These are phyloP conservation scores for Clarias batrachus DNA, from an alignment of 2,113 vertebrate genomes.

Conservation along the genomic window DNA sequence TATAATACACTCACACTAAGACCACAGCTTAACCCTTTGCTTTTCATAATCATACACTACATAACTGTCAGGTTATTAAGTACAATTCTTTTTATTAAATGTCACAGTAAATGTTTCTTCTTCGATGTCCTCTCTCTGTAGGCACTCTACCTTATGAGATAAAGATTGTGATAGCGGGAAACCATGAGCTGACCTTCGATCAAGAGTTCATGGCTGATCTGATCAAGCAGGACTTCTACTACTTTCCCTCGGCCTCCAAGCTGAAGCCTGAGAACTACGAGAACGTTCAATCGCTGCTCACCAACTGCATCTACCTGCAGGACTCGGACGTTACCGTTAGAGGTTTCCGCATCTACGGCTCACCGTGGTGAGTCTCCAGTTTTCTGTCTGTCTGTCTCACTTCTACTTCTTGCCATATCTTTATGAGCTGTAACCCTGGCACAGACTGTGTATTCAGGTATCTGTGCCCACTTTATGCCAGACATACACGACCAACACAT, in stretches of 20 bases:
- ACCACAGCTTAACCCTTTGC: neutral
- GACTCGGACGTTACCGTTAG: constrained; percentile 92
- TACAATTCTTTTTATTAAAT: neutral
- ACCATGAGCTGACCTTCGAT: constrained; percentile 96
- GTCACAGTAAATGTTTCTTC: neutral
- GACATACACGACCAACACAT: neutral
- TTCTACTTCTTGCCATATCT: neutral
- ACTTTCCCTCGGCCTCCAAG: constrained; percentile 95
- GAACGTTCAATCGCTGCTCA: constrained; percentile 92
- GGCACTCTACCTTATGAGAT: constrained; percentile 95
- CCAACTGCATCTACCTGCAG: constrained; percentile 98
- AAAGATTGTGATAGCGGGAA: constrained; percentile 94
- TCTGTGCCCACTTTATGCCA: neutral
- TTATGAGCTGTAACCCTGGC: neutral
- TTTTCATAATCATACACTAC: neutral
- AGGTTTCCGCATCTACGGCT: constrained; percentile 91
- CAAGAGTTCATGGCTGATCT: constrained; percentile 98
- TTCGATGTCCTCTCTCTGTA: constrained; percentile 54
- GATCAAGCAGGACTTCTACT: constrained; percentile 98
- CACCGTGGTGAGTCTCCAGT: constrained; percentile 85
- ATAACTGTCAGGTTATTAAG: neutral
- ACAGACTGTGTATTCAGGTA: neutral
- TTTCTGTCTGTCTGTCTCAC: neutral
- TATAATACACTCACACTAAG: neutral
- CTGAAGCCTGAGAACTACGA: constrained; percentile 96